These are phyloP conservation scores for Exephanes ischioxanthus DNA, from an alignment of 2,888 invertebrate species.

Conservation along the genomic window DNA sequence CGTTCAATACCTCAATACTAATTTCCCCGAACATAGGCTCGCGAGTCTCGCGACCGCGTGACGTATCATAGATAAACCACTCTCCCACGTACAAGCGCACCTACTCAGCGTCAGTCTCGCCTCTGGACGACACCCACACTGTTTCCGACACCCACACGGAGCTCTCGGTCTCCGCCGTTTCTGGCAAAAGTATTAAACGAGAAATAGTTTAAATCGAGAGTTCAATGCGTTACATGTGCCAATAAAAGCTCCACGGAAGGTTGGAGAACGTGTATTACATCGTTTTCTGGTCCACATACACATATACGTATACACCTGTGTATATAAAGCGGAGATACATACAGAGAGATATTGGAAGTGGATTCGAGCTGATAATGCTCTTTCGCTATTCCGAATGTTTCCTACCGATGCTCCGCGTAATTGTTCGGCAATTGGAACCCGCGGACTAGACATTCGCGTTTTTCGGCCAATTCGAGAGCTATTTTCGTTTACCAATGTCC, in stretches of 20 bases:
- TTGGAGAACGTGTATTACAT: slow-evolving; percentile 24
- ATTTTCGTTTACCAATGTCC: slow-evolving; percentile 29
- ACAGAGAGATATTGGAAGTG: slow-evolving; percentile 30
- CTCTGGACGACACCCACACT: slow-evolving; percentile 39
- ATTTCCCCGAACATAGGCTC: not conserved
- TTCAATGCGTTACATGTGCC: slow-evolving; percentile 9
- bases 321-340: not conserved
- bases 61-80: slow-evolving; percentile 68
- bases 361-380: not conserved
- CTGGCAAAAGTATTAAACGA: slow-evolving; percentile 34
- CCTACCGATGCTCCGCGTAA: slow-evolving; percentile 54
- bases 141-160: slow-evolving; percentile 44
- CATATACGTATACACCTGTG: not conserved
- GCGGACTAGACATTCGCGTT: slow-evolving; percentile 41
- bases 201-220: slow-evolving; percentile 36
- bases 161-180: not conserved
- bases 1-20: not conserved
- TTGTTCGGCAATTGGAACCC: slow-evolving; percentile 69
- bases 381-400: not conserved
- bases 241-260: slow-evolving; percentile 33
- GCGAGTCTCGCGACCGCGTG: slow-evolving; percentile 37
- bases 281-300: not conserved
- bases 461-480: slow-evolving; percentile 32
- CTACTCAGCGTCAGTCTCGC: slow-evolving; percentile 46
- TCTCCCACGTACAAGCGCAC: slow-evolving; percentile 60